Evolutionary conservation across 2,888 invertebrate species (phyloP).

Genomic region (Temnothorax unifasciatus): DNA sequence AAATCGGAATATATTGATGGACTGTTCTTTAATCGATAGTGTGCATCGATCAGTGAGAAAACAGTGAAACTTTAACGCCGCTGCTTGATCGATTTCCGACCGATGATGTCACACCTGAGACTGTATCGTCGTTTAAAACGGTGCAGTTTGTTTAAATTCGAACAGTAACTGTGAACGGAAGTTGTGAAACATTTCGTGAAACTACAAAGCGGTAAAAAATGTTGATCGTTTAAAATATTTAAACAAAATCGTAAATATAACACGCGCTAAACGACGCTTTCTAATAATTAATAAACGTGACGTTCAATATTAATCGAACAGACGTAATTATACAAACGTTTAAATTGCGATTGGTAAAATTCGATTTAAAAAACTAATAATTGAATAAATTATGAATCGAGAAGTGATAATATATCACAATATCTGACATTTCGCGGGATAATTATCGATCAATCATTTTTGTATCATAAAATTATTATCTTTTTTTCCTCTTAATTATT

Average conservation of each 20-base stretch:
- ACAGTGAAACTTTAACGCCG: constrained; percentile 18
- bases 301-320: neutral
- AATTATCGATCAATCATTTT: constrained; percentile 26
- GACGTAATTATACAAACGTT: neutral
- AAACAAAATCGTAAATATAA: neutral
- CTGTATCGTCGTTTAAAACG: neutral
- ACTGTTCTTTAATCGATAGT: constrained; percentile 41
- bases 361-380: neutral
- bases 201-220: neutral
- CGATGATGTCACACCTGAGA: neutral
- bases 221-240: neutral
- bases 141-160: constrained; percentile 8
- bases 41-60: constrained; percentile 36
- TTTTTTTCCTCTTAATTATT: neutral
- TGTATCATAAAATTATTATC: neutral
- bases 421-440: neutral
- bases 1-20: constrained; percentile 7
- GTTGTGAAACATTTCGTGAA: constrained; percentile 12
- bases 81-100: neutral
- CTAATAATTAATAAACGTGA: neutral
- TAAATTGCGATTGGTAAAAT: constrained; percentile 20
- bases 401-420: neutral
- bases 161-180: constrained; percentile 12
- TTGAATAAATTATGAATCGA: neutral
- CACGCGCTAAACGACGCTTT: neutral